Conservation (phyloP, 1,140 invertebrate genomes). For the Drosophila lini region DNA sequence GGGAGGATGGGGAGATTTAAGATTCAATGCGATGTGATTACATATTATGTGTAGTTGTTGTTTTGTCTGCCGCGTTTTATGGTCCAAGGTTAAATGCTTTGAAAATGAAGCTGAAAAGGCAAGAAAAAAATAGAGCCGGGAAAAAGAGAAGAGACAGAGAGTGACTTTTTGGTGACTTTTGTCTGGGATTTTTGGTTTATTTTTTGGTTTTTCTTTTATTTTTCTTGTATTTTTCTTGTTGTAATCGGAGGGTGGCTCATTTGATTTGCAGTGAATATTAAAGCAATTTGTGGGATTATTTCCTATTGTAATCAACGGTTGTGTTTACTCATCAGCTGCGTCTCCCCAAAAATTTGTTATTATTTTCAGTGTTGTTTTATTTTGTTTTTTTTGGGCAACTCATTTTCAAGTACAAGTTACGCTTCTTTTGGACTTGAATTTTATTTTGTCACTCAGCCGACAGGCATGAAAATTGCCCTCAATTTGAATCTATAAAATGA, state of each 20-base stretch:
- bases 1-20: constrained; percentile 39
- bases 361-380: constrained; percentile 18
- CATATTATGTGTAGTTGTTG: constrained; percentile 65
- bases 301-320: constrained; percentile 81
- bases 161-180: constrained; percentile 69
- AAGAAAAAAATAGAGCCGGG: constrained; percentile 32
- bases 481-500: constrained; percentile 31
- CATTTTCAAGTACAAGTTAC: constrained; percentile 61
- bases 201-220: background rate
- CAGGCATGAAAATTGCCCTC: constrained; percentile 79
- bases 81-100: constrained; percentile 83
- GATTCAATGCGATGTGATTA: constrained; percentile 81
- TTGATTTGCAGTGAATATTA: constrained; percentile 84
- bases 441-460: constrained; percentile 43
- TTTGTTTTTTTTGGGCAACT: constrained; percentile 55
- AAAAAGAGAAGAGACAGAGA: constrained; percentile 31
- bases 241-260: constrained; percentile 62
- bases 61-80: constrained; percentile 79
- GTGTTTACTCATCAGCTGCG: constrained; percentile 54
- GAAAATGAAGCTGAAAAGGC: constrained; percentile 60
- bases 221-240: constrained; percentile 17
- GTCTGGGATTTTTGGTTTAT: constrained; percentile 56
- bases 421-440: constrained; percentile 23
- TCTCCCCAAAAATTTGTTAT: constrained; percentile 28
- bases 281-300: constrained; percentile 84